A percentile compares a stretch with the other conserved stretches of the same genome.
These are phyloP conservation scores for Neotoma lepida DNA, from an alignment of 2,113 vertebrate genomes.

Conservation along the genomic window DNA sequence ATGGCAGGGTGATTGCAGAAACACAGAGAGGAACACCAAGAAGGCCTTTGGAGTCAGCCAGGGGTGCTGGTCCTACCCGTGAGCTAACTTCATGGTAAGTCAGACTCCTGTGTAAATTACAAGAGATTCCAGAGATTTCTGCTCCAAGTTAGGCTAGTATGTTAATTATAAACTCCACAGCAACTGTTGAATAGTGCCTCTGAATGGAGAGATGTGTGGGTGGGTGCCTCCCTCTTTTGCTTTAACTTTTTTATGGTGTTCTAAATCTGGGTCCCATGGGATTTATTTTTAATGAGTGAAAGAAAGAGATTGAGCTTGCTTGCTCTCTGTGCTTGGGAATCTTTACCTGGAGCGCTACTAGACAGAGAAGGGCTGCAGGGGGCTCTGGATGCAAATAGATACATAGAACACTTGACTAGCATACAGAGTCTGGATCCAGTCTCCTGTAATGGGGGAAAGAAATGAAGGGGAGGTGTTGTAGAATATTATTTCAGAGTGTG, in stretches of 20 bases:
- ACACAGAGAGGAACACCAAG: not conserved
- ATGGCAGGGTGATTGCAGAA: not conserved
- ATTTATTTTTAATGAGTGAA: constrained; percentile 65
- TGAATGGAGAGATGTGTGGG: constrained; percentile 70
- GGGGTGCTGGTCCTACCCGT: not conserved
- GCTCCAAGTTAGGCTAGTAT: constrained; percentile 14
- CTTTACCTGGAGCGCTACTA: not conserved
- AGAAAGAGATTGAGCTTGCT: constrained; percentile 40
- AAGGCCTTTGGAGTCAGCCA: not conserved
- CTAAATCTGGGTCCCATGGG: not conserved
- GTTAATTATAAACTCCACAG: constrained; percentile 70
- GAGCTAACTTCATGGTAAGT: constrained; percentile 39
- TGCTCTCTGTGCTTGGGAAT: not conserved
- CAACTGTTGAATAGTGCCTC: constrained; percentile 72
- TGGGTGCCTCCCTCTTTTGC: constrained; percentile 53
- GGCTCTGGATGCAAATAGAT: too few species aligned
- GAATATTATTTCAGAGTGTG: too few species aligned
- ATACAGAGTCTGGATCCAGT: not conserved
- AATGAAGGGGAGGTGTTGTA: too few species aligned
- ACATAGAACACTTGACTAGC: not conserved
- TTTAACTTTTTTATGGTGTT: constrained; percentile 58
- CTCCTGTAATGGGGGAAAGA: not conserved
- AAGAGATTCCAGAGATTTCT: constrained; percentile 60
- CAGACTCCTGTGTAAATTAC: constrained; percentile 39
- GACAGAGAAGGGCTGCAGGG: not conserved